Base-by-base conservation (phyloP, 2,113 vertebrate genomes). In the Ceyx margarethae region DNA sequence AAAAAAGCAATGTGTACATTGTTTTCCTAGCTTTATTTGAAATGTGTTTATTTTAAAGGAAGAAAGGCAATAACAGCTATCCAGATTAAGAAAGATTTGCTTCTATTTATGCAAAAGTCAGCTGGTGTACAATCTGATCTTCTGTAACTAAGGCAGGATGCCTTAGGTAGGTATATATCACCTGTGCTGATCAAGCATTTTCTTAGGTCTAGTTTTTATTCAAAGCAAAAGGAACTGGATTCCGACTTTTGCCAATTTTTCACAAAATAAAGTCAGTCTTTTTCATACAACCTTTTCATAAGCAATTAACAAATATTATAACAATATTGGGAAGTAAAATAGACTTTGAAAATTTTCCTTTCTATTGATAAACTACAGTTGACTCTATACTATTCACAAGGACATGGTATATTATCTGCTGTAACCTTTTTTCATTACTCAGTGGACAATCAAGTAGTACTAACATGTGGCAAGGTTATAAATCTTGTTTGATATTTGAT, bases 381-480 rank as follows among this genome's bases (percentile, higher is more conserved):
- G 18, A 28, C 5, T 15, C 2, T 35, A 19, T 25, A 65, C 7
- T 75, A 2, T 45, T 72, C 37, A 54, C 2, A n/a, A 18, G 6
- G 28, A 26, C 4, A 11, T 4, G 2, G 9, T 1, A 0, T 50
- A 42, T 10, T 48, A 5, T 13, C 7, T 61, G 7, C 13, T 29
- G 4, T 68, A 80, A 37, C 2, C 2, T 56, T 45, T 74, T 15
- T 20, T 29, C 17, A 40, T 35, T 3, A 74, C 10, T 28, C 7
- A 81, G 20, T 43, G 23, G 5, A 28, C 0, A 1, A 46, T 17
- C 20, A 21, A 56, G 7, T 11, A 62, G 13, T 16, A 64, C 3
- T 75, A 33, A 28, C 12, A 51, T 7, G 19, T 43, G 23, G 5
- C 10, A 42, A 40, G 17, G 10, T 8, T 31, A 22, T 1, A 75